Base-by-base conservation (phyloP, 1,140 invertebrate genomes). In the Cotesia vestalis region DNA sequence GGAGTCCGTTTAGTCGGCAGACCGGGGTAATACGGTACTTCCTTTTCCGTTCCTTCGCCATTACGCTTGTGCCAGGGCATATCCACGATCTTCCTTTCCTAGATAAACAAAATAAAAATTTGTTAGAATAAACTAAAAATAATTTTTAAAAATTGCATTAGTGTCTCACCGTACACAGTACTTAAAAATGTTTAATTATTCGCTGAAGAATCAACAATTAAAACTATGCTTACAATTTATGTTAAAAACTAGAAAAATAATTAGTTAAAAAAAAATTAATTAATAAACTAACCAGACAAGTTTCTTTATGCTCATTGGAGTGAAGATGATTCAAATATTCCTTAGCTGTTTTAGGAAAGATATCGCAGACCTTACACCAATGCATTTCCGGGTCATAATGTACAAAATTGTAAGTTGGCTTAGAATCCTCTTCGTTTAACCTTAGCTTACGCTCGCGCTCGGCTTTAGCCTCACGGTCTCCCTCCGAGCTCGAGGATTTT, bases 371-470 rank as follows among this genome's bases (percentile, higher is more conserved):
- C 69, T 92, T 89, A 84, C 94, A 96, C 94, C 94, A 95, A 85
- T 95, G 94, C 87, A 94, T 91, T 85, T 95, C 94, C 0, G 94
- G 93, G 86, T 96, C 94, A 80, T 94, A 95, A 85, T 94, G 93
- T 40, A 94, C 91, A 80, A 93, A 93, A 89, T 94, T 94, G 83
- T 91, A 90, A 78, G 90, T 89, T 8, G 83, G 83, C 73, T 83
- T 86, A 6, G 80, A 74, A 46, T 72, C 70, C 12, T 81, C 81
- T 27, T 85, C 79, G 0, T 75, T 72, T 51, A 77, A 78, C 40
- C 62, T 75, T 27, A 79, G 69, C 59, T 79, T 79, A 70, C 75
- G 78, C 5, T 84, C 84, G 71, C 78, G 79, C 74, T 85, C 80
- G 73, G 72, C 72, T 83, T 88, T 77, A 74, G 76, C 69, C 73